A percentile compares a stretch with the other conserved stretches of the same genome.
Evolutionary conservation across 1,140 invertebrate genomes (phyloP).

Genomic region (Maniola jurtina): DNA sequence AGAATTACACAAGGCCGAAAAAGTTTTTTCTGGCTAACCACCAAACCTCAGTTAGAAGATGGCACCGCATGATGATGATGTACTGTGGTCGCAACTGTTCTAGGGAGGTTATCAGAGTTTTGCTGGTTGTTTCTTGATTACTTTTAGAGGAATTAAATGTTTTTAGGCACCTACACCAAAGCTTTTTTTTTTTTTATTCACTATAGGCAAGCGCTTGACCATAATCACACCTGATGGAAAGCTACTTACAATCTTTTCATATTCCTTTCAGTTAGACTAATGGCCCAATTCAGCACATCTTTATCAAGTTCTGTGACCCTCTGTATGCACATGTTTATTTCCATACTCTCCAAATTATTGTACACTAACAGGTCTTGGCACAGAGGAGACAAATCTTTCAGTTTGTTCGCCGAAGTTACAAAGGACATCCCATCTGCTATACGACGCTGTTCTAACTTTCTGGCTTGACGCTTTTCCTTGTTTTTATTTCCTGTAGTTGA

Average conservation of each 20-base stretch:
- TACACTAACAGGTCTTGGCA: constrained; percentile 64
- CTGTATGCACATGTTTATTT: constrained; percentile 67
- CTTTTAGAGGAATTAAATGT: too few relatives aligned
- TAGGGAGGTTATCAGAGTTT: too few relatives aligned
- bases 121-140: too few relatives aligned
- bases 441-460: constrained; percentile 64
- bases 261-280: constrained; percentile 81
- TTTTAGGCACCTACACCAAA: too few relatives aligned
- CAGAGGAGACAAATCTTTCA: constrained; percentile 51
- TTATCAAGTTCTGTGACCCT: constrained; percentile 62
- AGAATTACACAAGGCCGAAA: too few relatives aligned
- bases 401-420: constrained; percentile 64
- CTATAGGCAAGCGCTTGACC: neutral
- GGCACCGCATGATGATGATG: too few relatives aligned
- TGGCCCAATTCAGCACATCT: constrained; percentile 75
- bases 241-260: constrained; percentile 80
- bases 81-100: too few relatives aligned
- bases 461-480: constrained; percentile 69
- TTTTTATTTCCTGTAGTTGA: constrained; percentile 52
- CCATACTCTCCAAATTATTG: constrained; percentile 50
- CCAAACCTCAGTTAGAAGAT: too few relatives aligned
- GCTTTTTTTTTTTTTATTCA: too few relatives aligned
- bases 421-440: constrained; percentile 70
- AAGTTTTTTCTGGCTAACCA: too few relatives aligned
- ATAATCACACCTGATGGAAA: neutral